Conservation (phyloP, 2,113 vertebrate species). For the Notothenia coriiceps region DNA sequence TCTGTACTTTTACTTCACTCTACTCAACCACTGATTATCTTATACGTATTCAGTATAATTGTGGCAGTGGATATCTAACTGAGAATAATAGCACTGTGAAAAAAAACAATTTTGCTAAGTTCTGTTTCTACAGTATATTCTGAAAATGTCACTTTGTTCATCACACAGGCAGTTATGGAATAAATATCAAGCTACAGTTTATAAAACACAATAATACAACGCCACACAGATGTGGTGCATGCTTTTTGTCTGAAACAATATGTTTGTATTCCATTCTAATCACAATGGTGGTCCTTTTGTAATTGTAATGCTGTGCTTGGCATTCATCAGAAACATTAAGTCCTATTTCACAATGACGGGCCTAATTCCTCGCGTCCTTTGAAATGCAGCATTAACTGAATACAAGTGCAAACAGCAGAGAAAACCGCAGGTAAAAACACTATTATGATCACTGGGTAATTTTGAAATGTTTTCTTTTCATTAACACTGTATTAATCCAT, state of each 20-base stretch:
- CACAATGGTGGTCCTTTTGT: slow-evolving; percentile 33
- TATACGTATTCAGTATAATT: background rate
- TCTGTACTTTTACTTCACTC: background rate
- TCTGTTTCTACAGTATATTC: background rate
- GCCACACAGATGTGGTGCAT: slow-evolving; percentile 55
- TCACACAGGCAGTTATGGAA: slow-evolving; percentile 15
- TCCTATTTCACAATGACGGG: slow-evolving; percentile 54
- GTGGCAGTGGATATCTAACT: background rate
- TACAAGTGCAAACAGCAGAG: slow-evolving; percentile 44
- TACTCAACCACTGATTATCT: background rate
- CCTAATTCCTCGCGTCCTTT: slow-evolving; percentile 57
- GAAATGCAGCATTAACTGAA: slow-evolving; percentile 46
- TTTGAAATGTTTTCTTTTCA: slow-evolving; percentile 85
- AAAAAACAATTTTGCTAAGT: background rate
- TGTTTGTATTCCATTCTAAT: slow-evolving; percentile 52
- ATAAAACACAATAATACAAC: slow-evolving; percentile 2
- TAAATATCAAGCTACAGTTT: slow-evolving; percentile 28
- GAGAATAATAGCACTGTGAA: background rate
- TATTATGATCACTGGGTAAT: slow-evolving; percentile 13
- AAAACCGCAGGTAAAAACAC: slow-evolving; percentile 69
- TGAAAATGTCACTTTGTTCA: slow-evolving; percentile 4
- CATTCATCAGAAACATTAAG: slow-evolving; percentile 59
- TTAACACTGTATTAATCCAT: slow-evolving; percentile 83
- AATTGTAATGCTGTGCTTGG: slow-evolving; percentile 45
- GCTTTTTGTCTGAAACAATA: slow-evolving; percentile 42